Evolutionary conservation across 2,113 vertebrate genomes (phyloP).

Genomic region (Haemorhous mexicanus): DNA sequence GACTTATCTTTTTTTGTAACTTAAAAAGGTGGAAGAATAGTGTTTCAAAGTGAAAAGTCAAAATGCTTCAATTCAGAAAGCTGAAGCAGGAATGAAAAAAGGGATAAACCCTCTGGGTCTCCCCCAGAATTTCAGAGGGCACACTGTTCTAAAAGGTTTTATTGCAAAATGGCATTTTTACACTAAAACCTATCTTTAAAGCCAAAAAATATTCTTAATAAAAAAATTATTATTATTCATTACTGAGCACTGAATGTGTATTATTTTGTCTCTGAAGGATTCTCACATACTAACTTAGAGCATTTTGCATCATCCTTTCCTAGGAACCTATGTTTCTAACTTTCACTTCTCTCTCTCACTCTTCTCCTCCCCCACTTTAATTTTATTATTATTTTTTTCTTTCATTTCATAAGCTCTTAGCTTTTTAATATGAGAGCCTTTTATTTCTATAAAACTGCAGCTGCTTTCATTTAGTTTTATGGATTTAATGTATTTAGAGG

Average conservation of each 20-base stretch:
- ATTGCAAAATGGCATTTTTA: background rate
- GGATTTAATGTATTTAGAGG: slow-evolving; percentile 75
- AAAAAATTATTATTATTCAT: background rate
- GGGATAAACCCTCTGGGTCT: background rate
- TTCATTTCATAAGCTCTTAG: slow-evolving; percentile 72
- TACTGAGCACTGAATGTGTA: background rate
- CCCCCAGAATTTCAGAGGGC: background rate
- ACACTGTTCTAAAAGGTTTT: background rate
- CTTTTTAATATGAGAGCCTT: slow-evolving; percentile 75
- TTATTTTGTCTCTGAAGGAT: slow-evolving; percentile 27
- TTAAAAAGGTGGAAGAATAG: background rate
- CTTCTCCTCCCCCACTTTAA: background rate
- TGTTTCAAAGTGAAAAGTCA: background rate
- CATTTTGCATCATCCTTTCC: slow-evolving; percentile 5
- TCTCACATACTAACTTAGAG: background rate
- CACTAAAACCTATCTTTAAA: background rate
- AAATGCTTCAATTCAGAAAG: background rate
- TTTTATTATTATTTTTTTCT: slow-evolving; percentile 70
- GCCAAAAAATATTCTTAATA: background rate
- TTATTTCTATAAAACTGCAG: slow-evolving; percentile 77
- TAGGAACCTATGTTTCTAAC: slow-evolving; percentile 52
- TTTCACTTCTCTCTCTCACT: background rate
- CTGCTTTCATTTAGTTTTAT: slow-evolving; percentile 79
- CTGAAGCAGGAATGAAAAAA: background rate
- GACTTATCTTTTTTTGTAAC: background rate